Percentiles rank a stretch among this genome's conserved stretches.
Evolutionary conservation across 30 jellyfish, hydroid and myxozoan genomes (phyloP).

Genomic region (Cassiopea andromeda): DNA sequence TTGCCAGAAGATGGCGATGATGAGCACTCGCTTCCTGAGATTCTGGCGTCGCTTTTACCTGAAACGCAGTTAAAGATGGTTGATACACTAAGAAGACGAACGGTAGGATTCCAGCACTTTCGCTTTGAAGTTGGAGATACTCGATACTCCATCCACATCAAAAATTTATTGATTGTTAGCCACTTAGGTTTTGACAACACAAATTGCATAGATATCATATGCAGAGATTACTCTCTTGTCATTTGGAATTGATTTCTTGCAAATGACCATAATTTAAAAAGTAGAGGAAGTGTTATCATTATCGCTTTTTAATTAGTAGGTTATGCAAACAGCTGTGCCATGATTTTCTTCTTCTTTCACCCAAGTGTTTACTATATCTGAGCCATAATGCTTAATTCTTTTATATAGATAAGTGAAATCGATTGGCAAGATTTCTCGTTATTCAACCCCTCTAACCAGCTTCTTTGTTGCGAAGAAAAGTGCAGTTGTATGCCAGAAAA

Average conservation of each 20-base stretch:
- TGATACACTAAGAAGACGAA: slow-evolving; percentile 66
- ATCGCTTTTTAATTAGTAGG: no score
- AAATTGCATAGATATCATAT: no score
- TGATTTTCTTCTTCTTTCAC: no score
- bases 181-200: no score
- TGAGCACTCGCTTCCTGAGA: slow-evolving; percentile 30
- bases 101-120: slow-evolving; percentile 34
- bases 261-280: no score
- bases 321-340: no score
- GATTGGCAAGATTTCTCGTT: slow-evolving; percentile 93
- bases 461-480: slow-evolving; percentile 42
- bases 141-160: no score
- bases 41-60: slow-evolving; percentile 21
- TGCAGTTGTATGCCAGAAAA: slow-evolving; percentile 68
- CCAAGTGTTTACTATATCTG: not conserved
- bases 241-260: no score
- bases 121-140: not conserved
- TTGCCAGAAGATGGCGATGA: slow-evolving; percentile 38
- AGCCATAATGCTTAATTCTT: not conserved
- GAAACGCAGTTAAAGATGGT: slow-evolving; percentile 38
- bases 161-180: no score
- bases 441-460: slow-evolving; percentile 66
- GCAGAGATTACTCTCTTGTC: no score
- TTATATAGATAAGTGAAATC: slow-evolving; percentile 77
- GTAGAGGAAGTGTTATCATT: no score